These are phyloP conservation scores for Brachyptera risi DNA, from an alignment of 2,888 invertebrate genomes.

Conservation along the genomic window DNA sequence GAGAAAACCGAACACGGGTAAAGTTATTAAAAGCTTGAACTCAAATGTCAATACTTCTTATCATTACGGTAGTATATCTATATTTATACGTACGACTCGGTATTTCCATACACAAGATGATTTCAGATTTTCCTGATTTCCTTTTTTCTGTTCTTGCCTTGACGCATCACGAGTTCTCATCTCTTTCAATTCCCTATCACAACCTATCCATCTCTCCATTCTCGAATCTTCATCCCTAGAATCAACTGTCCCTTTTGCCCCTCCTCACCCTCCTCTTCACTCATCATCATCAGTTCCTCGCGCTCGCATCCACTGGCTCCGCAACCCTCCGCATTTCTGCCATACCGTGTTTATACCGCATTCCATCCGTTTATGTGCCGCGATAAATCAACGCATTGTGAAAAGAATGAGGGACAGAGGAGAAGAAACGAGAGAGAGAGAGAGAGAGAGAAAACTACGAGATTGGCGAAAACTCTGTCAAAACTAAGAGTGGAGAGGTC, in stretches of 20 bases:
- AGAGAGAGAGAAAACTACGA: slow-evolving; percentile 15
- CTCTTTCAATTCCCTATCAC: slow-evolving; percentile 21
- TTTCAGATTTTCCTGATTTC: background rate
- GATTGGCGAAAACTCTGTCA: slow-evolving; percentile 18
- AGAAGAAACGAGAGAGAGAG: slow-evolving; percentile 5
- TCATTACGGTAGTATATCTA: too few species aligned
- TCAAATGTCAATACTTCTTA: too few species aligned
- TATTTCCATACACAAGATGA: background rate
- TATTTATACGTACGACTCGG: background rate
- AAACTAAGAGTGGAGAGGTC: slow-evolving; percentile 19
- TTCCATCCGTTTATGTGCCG: slow-evolving; percentile 27
- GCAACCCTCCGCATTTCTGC: slow-evolving; percentile 1
- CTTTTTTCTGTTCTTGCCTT: background rate
- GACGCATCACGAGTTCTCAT: background rate
- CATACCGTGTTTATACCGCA: slow-evolving; percentile 24
- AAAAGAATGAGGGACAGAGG: slow-evolving; percentile 14
- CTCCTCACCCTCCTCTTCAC: slow-evolving; percentile 8
- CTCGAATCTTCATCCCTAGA: slow-evolving; percentile 16
- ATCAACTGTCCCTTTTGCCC: slow-evolving; percentile 16
- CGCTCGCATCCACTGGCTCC: background rate
- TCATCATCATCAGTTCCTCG: slow-evolving; percentile 21
- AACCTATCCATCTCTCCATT: slow-evolving; percentile 19
- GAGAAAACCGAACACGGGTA: too few species aligned
- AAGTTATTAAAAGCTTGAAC: too few species aligned
- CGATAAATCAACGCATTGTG: slow-evolving; percentile 28